These are phyloP conservation scores for Girardia tigrina DNA, from an alignment of 2,888 invertebrate species.

Conservation along the genomic window DNA sequence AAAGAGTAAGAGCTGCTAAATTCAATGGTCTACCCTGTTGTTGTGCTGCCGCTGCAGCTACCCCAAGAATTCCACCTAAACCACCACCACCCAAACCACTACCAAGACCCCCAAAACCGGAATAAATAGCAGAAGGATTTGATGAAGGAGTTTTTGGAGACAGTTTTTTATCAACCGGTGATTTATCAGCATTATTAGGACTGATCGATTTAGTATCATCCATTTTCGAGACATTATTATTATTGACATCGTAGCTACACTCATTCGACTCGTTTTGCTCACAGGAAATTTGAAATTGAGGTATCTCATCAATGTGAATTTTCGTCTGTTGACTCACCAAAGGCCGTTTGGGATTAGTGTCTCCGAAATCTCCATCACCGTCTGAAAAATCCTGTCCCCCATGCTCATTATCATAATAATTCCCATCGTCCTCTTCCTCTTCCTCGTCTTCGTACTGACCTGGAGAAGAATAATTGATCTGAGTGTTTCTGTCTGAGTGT, in stretches of 20 bases:
- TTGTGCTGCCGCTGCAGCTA: slow-evolving; percentile 33
- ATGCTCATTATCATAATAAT: slow-evolving; percentile 10
- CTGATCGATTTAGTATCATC: neutral
- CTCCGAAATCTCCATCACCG: neutral
- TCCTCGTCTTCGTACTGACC: neutral
- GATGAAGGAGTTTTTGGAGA: neutral
- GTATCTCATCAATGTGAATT: slow-evolving; percentile 9
- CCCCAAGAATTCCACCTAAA: slow-evolving; percentile 31
- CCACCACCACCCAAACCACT: slow-evolving; percentile 26
- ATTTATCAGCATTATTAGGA: neutral
- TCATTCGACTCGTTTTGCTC: neutral
- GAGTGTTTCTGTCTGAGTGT: too few species aligned
- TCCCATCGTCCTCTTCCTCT: neutral
- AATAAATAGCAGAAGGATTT: slow-evolving; percentile 1
- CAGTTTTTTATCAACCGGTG: neutral
- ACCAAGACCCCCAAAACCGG: slow-evolving; percentile 21
- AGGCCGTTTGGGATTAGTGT: neutral
- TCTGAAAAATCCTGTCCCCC: neutral
- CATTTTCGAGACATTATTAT: neutral
- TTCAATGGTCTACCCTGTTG: slow-evolving; percentile 33
- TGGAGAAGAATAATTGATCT: neutral
- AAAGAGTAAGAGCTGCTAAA: slow-evolving; percentile 32
- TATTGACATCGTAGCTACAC: neutral
- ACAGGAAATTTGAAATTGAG: slow-evolving; percentile 2
- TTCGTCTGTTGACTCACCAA: neutral